Percentiles rank a stretch among this genome's conserved stretches.
Conservation (phyloP, 2,113 vertebrate genomes). For the Antigone vipio region DNA sequence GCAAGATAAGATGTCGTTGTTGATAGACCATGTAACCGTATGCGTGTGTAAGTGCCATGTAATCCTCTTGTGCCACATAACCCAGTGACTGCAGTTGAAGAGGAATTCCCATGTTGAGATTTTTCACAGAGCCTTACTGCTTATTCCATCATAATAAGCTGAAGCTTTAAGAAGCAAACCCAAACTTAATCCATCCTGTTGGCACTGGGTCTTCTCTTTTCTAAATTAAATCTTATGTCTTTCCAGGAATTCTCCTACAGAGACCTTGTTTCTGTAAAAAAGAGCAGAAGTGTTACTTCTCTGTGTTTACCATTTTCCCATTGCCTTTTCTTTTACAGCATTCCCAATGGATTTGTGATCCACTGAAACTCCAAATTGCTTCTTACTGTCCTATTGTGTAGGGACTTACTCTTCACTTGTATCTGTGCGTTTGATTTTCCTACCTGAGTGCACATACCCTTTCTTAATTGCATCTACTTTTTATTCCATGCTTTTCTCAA, state of each 20-base stretch:
- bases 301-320: background rate
- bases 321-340: background rate
- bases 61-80: background rate
- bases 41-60: background rate
- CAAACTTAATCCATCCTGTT: background rate
- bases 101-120: background rate
- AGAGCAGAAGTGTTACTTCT: background rate
- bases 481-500: background rate
- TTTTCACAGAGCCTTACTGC: background rate
- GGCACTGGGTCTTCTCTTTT: background rate
- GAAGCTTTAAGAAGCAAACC: background rate
- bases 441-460: accelerated
- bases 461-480: background rate
- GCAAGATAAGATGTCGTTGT: background rate
- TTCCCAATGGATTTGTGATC: background rate
- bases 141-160: background rate
- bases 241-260: background rate
- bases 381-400: background rate
- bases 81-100: background rate
- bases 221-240: background rate
- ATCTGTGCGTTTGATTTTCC: background rate
- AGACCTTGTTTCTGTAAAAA: background rate
- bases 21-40: background rate
- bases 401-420: background rate
- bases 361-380: background rate